Percentiles rank a stretch among this genome's conserved stretches.
phyloP scores from a whole-genome alignment of 2,888 invertebrate genomes.

The Panorpa germanica region DNA sequence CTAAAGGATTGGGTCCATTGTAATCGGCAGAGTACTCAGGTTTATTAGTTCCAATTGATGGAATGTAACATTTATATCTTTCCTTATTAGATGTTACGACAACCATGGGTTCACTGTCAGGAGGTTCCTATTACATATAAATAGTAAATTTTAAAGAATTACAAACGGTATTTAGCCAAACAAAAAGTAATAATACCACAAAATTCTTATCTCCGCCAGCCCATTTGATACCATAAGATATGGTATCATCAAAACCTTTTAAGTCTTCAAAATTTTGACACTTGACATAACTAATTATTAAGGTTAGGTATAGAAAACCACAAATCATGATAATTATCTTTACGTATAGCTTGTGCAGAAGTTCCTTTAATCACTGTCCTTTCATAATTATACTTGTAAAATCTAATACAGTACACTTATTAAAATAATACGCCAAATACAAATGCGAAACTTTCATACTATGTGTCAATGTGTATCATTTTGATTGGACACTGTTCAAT shows the following conservation, averaged over 20 bases:
- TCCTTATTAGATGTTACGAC: slow-evolving; percentile 64
- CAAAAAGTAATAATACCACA: slow-evolving; percentile 20
- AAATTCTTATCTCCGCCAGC: slow-evolving; percentile 31
- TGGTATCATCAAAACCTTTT: slow-evolving; percentile 64
- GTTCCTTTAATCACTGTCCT: too few species aligned
- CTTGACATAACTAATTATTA: too few species aligned
- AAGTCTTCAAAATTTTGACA: too few species aligned
- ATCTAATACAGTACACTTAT: too few species aligned
- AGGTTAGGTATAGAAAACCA: too few species aligned
- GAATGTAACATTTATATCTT: slow-evolving; percentile 65
- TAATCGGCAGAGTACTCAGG: slow-evolving; percentile 36
- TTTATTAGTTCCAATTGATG: slow-evolving; percentile 35
- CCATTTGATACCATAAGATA: slow-evolving; percentile 66
- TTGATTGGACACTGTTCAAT: too few species aligned
- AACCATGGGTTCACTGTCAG: slow-evolving; percentile 35
- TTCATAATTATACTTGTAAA: too few species aligned
- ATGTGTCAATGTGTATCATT: too few species aligned
- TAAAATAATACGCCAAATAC: too few species aligned
- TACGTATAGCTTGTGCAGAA: too few species aligned
- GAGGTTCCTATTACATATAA: slow-evolving; percentile 17
- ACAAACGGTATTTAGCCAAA: slow-evolving; percentile 14
- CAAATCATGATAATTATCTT: too few species aligned
- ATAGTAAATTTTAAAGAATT: slow-evolving; percentile 8
- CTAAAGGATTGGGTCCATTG: slow-evolving; percentile 56
- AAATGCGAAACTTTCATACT: too few species aligned